phyloP scores from a whole-genome alignment of 2,888 invertebrate species.

The Apodemia duryi region DNA sequence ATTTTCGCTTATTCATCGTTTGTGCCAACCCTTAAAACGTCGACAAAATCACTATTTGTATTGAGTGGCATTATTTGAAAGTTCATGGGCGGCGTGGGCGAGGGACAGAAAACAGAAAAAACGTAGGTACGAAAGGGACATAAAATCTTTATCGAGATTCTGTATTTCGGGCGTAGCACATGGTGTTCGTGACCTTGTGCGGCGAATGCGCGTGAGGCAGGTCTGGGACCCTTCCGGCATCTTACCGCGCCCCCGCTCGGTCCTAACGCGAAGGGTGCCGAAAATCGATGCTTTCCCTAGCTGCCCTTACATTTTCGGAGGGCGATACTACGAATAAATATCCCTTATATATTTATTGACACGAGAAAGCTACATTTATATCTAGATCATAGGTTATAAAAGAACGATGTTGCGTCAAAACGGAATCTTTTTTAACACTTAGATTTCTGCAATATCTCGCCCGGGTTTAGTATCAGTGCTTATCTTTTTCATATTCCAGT shows the following conservation, averaged over 20 bases:
- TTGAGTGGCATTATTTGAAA: conserved; percentile 19
- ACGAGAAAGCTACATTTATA: conserved; percentile 1
- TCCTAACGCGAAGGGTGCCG: conserved; percentile 55
- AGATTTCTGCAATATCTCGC: too few relatives aligned
- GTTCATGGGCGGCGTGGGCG: conserved; percentile 22
- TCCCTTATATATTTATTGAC: conserved; percentile 36
- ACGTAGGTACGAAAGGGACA: conserved; percentile 27
- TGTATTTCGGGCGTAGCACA: conserved; percentile 67
- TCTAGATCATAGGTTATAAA: neutral
- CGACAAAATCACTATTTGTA: conserved; percentile 26
- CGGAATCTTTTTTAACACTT: too few relatives aligned
- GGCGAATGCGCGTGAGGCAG: conserved; percentile 67
- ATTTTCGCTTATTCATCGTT: neutral
- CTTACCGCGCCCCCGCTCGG: conserved; percentile 52
- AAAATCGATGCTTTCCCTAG: conserved; percentile 75
- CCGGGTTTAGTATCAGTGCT: too few relatives aligned
- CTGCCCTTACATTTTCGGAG: conserved; percentile 55
- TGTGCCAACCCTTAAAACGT: conserved; percentile 40
- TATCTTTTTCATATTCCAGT: too few relatives aligned
- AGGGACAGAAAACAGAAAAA: conserved; percentile 21
- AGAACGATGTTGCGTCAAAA: neutral
- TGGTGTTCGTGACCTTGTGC: conserved; percentile 66
- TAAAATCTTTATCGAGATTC: conserved; percentile 55
- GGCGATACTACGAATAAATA: conserved; percentile 55
- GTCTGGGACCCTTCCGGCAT: conserved; percentile 69